phyloP scores from a whole-genome alignment of 2,113 vertebrate genomes.

The Caranx ignobilis region DNA sequence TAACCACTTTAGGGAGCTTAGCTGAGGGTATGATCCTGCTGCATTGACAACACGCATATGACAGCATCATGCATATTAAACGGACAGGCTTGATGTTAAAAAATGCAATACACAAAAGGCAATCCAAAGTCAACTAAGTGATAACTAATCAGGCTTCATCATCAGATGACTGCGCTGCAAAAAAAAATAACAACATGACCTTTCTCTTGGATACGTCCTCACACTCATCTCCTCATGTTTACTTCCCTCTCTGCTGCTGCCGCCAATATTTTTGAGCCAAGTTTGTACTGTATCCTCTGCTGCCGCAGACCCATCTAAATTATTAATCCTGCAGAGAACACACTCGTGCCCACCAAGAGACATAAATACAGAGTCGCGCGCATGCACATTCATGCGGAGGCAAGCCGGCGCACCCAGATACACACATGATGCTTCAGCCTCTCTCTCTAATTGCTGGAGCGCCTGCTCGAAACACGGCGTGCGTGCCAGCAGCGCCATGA shows the following conservation, averaged over 20 bases:
- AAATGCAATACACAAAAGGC: background rate
- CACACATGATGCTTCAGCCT: constrained; percentile 12
- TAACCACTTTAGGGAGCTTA: constrained; percentile 69
- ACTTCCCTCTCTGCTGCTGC: constrained; percentile 16
- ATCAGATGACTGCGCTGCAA: background rate
- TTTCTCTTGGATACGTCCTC: constrained; percentile 10
- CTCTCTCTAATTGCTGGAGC: constrained; percentile 9
- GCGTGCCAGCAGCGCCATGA: constrained; percentile 11
- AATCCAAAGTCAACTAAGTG: background rate
- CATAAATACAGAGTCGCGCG: background rate
- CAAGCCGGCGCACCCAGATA: background rate
- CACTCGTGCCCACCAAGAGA: background rate
- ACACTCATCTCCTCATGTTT: constrained; percentile 33
- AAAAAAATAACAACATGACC: constrained; percentile 21
- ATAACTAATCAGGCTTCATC: background rate
- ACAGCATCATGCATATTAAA: background rate
- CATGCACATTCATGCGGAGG: background rate
- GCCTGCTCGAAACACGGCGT: background rate
- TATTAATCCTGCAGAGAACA: constrained; percentile 59
- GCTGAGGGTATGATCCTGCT: constrained; percentile 6
- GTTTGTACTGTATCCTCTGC: constrained; percentile 34
- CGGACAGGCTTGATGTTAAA: background rate
- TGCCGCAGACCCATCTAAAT: constrained; percentile 55
- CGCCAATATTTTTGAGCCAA: constrained; percentile 41
- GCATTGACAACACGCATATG: constrained; percentile 27